phyloP scores from a whole-genome alignment of 2,113 vertebrate species.

The Recurvirostra avosetta region DNA sequence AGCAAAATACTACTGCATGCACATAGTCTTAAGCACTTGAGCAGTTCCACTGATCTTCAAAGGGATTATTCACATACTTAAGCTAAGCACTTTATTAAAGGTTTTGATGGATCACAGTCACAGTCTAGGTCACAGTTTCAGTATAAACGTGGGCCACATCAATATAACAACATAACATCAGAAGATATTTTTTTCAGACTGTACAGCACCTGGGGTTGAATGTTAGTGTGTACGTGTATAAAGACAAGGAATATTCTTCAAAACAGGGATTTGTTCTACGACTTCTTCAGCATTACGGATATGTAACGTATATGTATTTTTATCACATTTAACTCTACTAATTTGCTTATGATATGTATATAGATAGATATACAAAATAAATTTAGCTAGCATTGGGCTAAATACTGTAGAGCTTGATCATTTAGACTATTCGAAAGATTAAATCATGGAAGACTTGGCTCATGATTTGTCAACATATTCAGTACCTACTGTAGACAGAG shows the following conservation, averaged over 20 bases:
- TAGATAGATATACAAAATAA: background rate
- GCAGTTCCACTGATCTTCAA: slow-evolving; percentile 7
- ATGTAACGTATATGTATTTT: background rate
- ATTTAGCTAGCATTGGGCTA: background rate
- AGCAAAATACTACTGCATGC: background rate
- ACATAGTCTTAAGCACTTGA: background rate
- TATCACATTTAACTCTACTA: background rate
- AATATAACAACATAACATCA: background rate
- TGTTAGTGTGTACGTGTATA: background rate
- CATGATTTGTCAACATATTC: background rate
- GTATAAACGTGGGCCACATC: background rate
- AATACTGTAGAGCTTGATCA: background rate
- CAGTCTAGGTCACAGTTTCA: background rate
- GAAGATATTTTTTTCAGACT: background rate
- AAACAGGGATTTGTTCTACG: background rate
- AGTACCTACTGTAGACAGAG: background rate
- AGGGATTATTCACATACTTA: background rate
- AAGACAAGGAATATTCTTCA: background rate
- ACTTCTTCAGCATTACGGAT: background rate
- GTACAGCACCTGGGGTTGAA: background rate
- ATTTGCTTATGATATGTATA: background rate
- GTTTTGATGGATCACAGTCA: background rate
- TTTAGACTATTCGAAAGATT: background rate
- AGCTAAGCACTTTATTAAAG: background rate
- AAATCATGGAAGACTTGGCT: background rate